Evolutionary conservation across 2,113 vertebrate genomes (phyloP), one percentile per base, ranked within the genome.

Genomic region (Oreochromis spilurus): DNA sequence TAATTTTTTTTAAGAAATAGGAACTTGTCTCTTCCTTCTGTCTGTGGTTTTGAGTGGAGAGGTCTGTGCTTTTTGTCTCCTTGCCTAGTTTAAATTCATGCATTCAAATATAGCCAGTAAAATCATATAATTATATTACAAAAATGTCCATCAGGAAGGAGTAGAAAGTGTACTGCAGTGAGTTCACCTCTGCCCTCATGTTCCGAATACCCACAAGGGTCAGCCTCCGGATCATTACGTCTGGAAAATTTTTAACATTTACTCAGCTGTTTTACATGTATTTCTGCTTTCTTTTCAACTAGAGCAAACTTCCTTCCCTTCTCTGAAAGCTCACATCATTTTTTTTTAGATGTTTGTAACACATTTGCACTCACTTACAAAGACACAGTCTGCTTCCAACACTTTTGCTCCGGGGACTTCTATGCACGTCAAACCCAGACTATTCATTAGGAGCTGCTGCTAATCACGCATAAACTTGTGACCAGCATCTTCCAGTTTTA

Each of bases 401-500:
- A 60, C 84, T 82, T 77, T 86, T 17, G 89, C 86, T 79, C n/a
- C n/a, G 1, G 88, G 86, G 89, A 45, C 89, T 86, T 93, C 84
- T 93, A 85, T 87, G 90, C 93, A 93, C 90, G 90, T 89, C 91
- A 83, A 92, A 89, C 83, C 53, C 82, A 19, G 58, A 58, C 81
- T 52, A 62, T 85, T 93, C 93, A 92, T 91, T 93, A 90, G 89
- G 85, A 85, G 81, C 84, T 43, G 87, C 85, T 45, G 7, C 86
- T 90, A 90, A 92, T 93, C 52, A 11, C 82, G 77, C 45, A 38
- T 85, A 84, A 85, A 54, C 48, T 81, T 77, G 91, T 94, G 93
- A 95, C 87, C 52, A n/a, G 82, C 90, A 91, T 91, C 91, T 92
- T 91, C 17, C 45, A 55, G 85, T 81, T 89, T 93, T 84, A 84